These are phyloP conservation scores for Anoplolepis gracilipes DNA, from an alignment of 1,140 invertebrate species.

Conservation along the genomic window DNA sequence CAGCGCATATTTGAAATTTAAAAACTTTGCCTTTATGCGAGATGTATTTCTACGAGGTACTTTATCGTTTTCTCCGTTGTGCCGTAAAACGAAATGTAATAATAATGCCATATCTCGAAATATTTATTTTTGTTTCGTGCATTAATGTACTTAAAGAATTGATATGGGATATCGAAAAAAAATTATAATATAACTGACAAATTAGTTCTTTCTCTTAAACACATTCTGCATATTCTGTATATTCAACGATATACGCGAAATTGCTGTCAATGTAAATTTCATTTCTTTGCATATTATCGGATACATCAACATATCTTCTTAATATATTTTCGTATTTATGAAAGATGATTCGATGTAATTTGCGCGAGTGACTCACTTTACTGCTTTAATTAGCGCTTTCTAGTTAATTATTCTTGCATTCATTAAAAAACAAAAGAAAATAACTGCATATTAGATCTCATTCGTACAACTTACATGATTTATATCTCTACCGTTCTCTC, in stretches of 20 bases:
- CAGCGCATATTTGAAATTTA: not conserved
- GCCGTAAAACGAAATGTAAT: not conserved
- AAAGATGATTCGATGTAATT: conserved; percentile 1
- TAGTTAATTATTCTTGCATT: not conserved
- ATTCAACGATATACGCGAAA: not conserved
- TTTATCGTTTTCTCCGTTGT: not conserved
- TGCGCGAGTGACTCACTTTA: conserved; percentile 19
- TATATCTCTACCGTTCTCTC: not conserved
- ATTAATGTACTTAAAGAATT: not conserved
- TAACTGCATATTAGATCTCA: not conserved
- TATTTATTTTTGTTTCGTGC: not conserved
- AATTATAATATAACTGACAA: not conserved
- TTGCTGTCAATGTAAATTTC: not conserved
- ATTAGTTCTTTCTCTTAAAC: not conserved
- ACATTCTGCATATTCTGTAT: not conserved
- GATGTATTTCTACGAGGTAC: not conserved
- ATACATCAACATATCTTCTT: not conserved
- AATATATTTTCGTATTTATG: not conserved
- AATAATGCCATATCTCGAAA: not conserved
- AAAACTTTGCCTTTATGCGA: not conserved
- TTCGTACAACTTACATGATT: conserved; percentile 15
- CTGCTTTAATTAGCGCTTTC: not conserved
- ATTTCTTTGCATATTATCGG: not conserved
- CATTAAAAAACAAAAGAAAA: not conserved
- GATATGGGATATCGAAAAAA: not conserved